phyloP scores from a whole-genome alignment of 2,888 invertebrate genomes.

The Tuberolachnus salignus region DNA sequence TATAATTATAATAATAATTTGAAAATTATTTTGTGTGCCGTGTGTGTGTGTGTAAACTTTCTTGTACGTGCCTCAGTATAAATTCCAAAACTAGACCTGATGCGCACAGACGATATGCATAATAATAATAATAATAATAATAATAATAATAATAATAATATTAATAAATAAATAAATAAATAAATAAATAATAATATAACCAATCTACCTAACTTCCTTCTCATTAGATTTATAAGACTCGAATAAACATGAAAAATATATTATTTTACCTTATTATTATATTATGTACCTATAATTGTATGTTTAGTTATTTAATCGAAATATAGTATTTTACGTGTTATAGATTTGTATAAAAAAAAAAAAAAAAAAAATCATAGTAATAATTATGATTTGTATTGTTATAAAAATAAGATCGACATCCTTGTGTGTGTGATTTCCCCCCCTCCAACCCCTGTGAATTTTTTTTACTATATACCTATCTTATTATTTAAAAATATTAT shows the following conservation, averaged over 20 bases:
- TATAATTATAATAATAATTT: neutral
- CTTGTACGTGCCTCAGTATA: too few species aligned
- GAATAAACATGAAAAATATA: constrained; percentile 26
- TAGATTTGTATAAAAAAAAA: constrained; percentile 29
- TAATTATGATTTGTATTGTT: constrained; percentile 18
- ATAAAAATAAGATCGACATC: constrained; percentile 16
- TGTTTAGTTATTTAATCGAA: constrained; percentile 39
- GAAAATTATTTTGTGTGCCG: neutral
- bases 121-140: neutral
- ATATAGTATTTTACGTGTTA: constrained; percentile 53
- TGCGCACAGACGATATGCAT: neutral
- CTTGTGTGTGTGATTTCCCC: neutral
- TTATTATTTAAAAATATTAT: neutral
- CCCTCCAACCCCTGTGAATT: too few species aligned
- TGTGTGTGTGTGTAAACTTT: neutral
- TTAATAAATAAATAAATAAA: too few species aligned
- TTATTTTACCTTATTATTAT: constrained; percentile 5
- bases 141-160: neutral
- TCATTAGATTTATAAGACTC: constrained; percentile 52
- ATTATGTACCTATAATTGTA: constrained; percentile 2
- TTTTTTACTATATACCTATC: constrained; percentile 31
- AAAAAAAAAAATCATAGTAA: neutral
- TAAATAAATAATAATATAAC: constrained; percentile 38
- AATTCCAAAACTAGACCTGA: too few species aligned
- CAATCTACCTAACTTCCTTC: constrained; percentile 55